Percentiles rank a stretch among this genome's conserved stretches.
phyloP scores from a whole-genome alignment of 2,797 vertebrate species.

The Characodon lateralis region DNA sequence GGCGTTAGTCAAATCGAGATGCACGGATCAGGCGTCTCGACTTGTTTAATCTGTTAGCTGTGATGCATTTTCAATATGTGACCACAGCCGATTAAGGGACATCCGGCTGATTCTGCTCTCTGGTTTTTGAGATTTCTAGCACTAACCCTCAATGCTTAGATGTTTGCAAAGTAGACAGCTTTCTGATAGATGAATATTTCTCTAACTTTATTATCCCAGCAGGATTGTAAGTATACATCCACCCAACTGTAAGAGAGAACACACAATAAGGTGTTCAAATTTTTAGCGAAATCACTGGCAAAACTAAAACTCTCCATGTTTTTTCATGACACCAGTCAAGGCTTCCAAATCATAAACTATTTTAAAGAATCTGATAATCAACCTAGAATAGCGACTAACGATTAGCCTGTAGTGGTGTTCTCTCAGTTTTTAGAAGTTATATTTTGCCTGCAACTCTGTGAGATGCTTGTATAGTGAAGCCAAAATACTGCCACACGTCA shows the following conservation, averaged over 20 bases:
- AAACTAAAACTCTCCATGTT: no score
- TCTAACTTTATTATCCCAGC: constrained; percentile 43
- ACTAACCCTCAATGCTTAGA: constrained; percentile 21
- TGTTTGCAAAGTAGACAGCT: constrained; percentile 65
- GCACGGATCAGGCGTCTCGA: not conserved
- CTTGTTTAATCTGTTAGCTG: not conserved
- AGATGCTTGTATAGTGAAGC: no score
- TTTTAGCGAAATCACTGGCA: not conserved
- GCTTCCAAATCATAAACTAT: not conserved
- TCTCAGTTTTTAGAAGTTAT: not conserved
- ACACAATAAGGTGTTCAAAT: not conserved
- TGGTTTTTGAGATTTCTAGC: not conserved
- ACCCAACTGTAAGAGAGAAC: not conserved
- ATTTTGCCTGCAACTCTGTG: not conserved
- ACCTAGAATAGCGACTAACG: not conserved
- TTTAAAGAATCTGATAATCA: not conserved
- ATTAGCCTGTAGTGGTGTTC: not conserved
- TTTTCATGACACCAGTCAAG: not conserved
- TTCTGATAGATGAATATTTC: constrained; percentile 64
- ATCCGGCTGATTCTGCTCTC: not conserved
- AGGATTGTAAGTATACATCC: not conserved
- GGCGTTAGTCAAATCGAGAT: not conserved
- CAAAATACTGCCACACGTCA: not conserved
- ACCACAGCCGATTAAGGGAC: not conserved
- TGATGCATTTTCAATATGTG: not conserved